These are phyloP conservation scores for Ips nitidus DNA, from an alignment of 1,140 invertebrate species.

Conservation along the genomic window DNA sequence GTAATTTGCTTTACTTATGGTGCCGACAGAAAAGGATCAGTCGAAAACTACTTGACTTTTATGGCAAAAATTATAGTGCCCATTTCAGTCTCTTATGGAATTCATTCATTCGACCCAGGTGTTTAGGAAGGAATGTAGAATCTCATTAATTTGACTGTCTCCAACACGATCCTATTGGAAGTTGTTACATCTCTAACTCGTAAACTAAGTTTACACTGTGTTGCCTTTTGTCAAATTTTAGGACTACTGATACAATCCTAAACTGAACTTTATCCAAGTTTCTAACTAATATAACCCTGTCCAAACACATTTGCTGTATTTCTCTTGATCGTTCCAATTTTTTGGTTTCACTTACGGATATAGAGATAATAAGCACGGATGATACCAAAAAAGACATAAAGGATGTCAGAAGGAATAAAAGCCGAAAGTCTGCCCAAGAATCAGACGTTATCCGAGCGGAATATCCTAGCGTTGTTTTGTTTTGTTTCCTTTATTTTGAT, in stretches of 20 bases:
- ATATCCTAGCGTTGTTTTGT: neutral
- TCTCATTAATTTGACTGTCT: too few relatives aligned
- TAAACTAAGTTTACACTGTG: neutral
- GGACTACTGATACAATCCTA: too few relatives aligned
- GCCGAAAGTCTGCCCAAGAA: constrained; percentile 7
- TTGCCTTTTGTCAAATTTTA: neutral
- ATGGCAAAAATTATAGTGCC: constrained; percentile 22
- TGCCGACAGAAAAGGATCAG: constrained; percentile 39
- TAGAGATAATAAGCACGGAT: constrained; percentile 1
- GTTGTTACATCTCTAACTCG: too few relatives aligned
- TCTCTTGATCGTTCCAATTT: too few relatives aligned
- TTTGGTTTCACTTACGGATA: neutral
- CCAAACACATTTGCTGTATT: too few relatives aligned
- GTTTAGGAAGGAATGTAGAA: neutral
- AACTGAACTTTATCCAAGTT: too few relatives aligned
- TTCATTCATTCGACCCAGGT: constrained; percentile 27
- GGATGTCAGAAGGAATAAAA: constrained; percentile 11
- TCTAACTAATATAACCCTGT: too few relatives aligned
- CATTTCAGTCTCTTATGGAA: constrained; percentile 15
- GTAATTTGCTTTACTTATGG: constrained; percentile 47
- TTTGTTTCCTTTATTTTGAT: constrained; percentile 10
- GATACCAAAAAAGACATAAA: constrained; percentile 10
- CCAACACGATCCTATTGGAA: too few relatives aligned
- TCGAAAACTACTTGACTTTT: constrained; percentile 26
- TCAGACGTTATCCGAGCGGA: constrained; percentile 8